Evolutionary conservation across 2,888 invertebrate genomes (phyloP), one percentile per base, ranked within the genome.

Genomic region (Stomorhina lunata): DNA sequence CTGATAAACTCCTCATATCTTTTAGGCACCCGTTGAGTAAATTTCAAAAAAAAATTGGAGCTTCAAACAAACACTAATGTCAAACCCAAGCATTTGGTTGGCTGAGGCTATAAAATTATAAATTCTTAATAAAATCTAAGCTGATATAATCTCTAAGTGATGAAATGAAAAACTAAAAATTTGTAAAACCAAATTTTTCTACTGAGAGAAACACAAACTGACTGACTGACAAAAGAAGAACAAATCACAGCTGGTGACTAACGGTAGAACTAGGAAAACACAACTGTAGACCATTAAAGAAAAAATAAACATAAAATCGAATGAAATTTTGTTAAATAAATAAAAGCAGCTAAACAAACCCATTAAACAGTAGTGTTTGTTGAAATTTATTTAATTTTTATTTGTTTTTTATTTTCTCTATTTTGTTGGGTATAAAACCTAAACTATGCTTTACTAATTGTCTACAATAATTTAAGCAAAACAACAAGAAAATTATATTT

Each of bases 401-500:
- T 22, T 27, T 53, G 12, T 5, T 48, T 48, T 48, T 12, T 22
- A 9, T 22, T 2, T 48, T 53, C n/a, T 53, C 15, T 27, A 0
- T 17, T 34, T 50, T 5, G 9, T 22, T 65, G 17, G 10, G 12
- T 29, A 15, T 12, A 9, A 22, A 63, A 40, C 7, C 7, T 5
- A 4, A 48, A 50, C 53, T 53, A 73, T 59, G 72, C 61, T 50
- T 17, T 17, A 32, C 59, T 55, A 63, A 63, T 69, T 80, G 48
- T 29, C 61, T 48, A 75, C 55, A 75, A 48, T 53, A 29, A 2
- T 73, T 43, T 37, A 53, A 61, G 22, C 40, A 45, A 68, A 27
- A 17, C 0, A 10, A 25, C 29, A 29, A 45, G 15, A 27, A 27
- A n/a, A 12, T 15, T 2, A 10, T 6, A 50, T 43, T 32, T 50